Base-by-base conservation (phyloP, 2,113 vertebrate genomes). In the Ardeotis arabs region DNA sequence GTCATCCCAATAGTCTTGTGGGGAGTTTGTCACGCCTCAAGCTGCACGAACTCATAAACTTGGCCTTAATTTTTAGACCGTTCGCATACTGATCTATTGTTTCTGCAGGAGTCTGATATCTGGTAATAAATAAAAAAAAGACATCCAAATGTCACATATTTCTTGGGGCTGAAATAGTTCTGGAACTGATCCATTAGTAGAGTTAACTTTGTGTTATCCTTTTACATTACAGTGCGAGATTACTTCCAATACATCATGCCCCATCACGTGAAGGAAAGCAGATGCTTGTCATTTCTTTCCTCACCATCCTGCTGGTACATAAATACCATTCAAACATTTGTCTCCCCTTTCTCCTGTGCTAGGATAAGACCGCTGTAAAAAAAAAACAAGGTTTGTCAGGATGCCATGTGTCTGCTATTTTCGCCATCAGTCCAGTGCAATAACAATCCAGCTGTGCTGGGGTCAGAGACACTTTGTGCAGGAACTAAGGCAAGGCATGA, bases 21-120 rank as follows among this genome's bases (percentile, higher is more conserved):
- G 55, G 77, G 87, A 95, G 60, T 91, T 95, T 33, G 39, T 95
- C 89, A 89, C 68, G 66, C 10, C 0, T 79, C 92, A 94, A 95
- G 84, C 77, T 91, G 82, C 72, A 90, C 41, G 90, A 87, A 94
- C 67, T 95, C 93, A 93, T 63, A 97, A 76, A 95, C 55, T 94
- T 95, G 84, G 95, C 87, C 84, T 85, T 90, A 45, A 81, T 67
- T 93, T 95, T 94, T 70, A 97, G 90, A 80, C 69, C 74, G 47
- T 84, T 91, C 82, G 59, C 60, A 91, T 87, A 53, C 93, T 83
- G 82, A 95, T 93, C 93, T 90, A 95, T 97, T 96, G 91, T 97
- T 96, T 93, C 89, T 94, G 90, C 93, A 96, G 93, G 81, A 93
- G 89, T 77, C 89, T 91, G 84, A 93, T 97, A 95, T 91, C 78